Evolutionary conservation across 2,797 vertebrate species (phyloP), one percentile per base, ranked within the genome.

Genomic region (Nannoperca obscura): DNA sequence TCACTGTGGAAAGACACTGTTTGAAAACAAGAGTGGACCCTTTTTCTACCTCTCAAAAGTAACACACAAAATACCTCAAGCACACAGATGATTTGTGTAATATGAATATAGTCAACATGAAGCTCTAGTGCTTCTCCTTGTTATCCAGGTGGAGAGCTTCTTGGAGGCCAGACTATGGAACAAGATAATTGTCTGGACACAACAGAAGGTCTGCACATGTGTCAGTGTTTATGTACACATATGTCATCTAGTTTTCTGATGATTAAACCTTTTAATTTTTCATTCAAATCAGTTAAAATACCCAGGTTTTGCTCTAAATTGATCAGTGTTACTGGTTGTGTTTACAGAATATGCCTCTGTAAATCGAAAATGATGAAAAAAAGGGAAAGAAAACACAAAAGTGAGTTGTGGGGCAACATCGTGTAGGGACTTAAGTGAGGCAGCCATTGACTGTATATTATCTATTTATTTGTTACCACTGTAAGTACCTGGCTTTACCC

Each of bases 11-110:
- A 90, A 84, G 81, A 82, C 32, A 1, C 82, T 96, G 13, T 90
- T 92, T 71, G 77, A 96, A 78, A 93, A 92, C 70, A 59, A 92
- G 80, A 95, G 93, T 76, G 95, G 95, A 6, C 95, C 94, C 2
- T 96, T 95, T 84, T 95, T 96, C 88, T 96, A 95, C 71, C 87
- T 96, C 50, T 97, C 95, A 49, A 96, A 96, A 80, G 95, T 95
- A 90, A 84, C 9, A 40, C 9, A 65, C 32, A 77, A 55, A 69
- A 40, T 13, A 13, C 55, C 5, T 46, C 40, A 54, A 5, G n/a
- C 15, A 36, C 4, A 3, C 30, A 61, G 6, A 50, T 13, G 8
- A 59, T 50, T 15, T 1, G 14, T 63, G 6, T 24, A 15, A 27
- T 9, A 14, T 66, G 36, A 50, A 49, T 24, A 13, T 27, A 14